Evolutionary conservation across 2,888 invertebrate species (phyloP).

Genomic region (Gari tellinella): DNA sequence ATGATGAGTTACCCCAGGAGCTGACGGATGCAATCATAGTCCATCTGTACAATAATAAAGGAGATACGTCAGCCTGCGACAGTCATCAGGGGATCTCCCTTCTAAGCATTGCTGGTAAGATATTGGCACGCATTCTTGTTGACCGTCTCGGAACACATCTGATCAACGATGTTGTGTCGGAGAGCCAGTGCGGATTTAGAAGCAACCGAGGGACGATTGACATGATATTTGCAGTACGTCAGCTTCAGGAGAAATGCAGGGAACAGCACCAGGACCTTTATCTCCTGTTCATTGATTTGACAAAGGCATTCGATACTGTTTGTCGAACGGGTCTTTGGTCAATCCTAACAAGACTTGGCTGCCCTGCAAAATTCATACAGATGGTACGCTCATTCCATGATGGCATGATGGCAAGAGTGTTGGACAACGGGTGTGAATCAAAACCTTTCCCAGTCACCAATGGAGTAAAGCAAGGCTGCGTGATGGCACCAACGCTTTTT

Average conservation of each 20-base stretch:
- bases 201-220: conserved; percentile 2
- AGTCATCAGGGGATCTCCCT: background rate
- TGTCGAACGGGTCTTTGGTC: background rate
- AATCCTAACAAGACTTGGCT: background rate
- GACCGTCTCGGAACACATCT: no score
- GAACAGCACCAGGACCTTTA: conserved; percentile 1
- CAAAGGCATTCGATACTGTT: conserved; percentile 2
- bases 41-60: background rate
- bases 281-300: background rate
- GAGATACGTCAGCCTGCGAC: background rate
- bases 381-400: conserved; percentile 1
- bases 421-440: background rate
- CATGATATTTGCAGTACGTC: background rate
- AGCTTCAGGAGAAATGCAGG: conserved; percentile 1
- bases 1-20: no score
- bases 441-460: conserved; percentile 8
- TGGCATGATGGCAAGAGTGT: conserved; percentile 1
- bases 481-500: conserved; percentile 4
- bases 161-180: background rate
- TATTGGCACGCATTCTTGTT: no score
- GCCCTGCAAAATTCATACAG: conserved; percentile 4
- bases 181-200: background rate
- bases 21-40: background rate
- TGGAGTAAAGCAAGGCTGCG: conserved; percentile 11
- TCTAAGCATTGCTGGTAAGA: no score